A percentile compares a stretch with the other conserved stretches of the same genome.
phyloP scores from a whole-genome alignment of 2,113 vertebrate genomes.

The Hippocampus barbouri region DNA sequence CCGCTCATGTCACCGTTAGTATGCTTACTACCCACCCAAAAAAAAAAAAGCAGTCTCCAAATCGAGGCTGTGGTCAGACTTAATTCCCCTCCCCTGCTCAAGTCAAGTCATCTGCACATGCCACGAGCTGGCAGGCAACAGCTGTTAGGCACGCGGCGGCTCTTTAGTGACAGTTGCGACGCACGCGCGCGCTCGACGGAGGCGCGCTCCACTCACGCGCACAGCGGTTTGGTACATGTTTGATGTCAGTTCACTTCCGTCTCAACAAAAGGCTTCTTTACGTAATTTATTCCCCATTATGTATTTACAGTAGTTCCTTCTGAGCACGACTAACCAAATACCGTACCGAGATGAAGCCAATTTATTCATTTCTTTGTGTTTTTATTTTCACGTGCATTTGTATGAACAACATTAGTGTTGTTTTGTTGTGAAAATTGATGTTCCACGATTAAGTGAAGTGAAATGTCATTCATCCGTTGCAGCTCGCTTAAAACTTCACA shows the following conservation, averaged over 20 bases:
- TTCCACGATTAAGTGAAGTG: too few species aligned
- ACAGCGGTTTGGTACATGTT: background rate
- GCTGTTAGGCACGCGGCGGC: conserved; percentile 21
- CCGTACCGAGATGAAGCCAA: too few species aligned
- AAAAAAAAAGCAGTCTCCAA: background rate
- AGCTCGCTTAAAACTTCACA: too few species aligned
- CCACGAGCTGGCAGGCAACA: conserved; percentile 21
- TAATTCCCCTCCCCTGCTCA: background rate
- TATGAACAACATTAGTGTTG: too few species aligned
- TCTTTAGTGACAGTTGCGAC: conserved; percentile 21
- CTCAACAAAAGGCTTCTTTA: background rate
- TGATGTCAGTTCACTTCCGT: background rate
- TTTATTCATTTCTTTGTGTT: too few species aligned
- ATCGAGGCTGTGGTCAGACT: conserved; percentile 23
- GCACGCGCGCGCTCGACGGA: conserved; percentile 16
- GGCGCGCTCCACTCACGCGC: background rate
- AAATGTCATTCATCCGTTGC: too few species aligned
- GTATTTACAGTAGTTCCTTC: background rate
- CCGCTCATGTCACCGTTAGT: conserved; percentile 1
- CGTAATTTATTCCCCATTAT: too few species aligned
- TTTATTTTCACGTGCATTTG: too few species aligned
- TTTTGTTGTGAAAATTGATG: too few species aligned
- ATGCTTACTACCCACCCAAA: background rate
- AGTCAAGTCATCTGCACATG: conserved; percentile 13
- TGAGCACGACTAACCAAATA: background rate